Percentiles rank a stretch among this genome's conserved stretches.
phyloP scores from a whole-genome alignment of 2,888 invertebrate species.

The Diadegma fenestrale region DNA sequence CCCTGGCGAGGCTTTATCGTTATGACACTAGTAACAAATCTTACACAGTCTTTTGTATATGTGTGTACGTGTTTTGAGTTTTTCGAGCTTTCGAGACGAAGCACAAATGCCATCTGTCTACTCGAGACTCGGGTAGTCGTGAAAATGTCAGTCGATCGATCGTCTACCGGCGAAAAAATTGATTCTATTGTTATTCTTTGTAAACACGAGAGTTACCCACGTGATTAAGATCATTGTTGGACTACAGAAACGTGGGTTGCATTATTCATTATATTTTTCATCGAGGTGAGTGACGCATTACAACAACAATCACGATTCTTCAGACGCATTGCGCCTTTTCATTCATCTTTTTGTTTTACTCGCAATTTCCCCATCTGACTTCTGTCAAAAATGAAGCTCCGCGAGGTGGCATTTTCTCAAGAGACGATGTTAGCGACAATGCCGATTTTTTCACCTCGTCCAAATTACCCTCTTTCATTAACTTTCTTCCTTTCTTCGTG shows the following conservation, averaged over 20 bases:
- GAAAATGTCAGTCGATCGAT: slow-evolving; percentile 66
- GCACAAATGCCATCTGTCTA: slow-evolving; percentile 61
- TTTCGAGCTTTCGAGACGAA: slow-evolving; percentile 31
- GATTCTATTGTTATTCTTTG: slow-evolving; percentile 31
- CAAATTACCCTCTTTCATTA: not conserved
- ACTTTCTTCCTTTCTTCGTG: not conserved
- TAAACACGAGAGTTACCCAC: slow-evolving; percentile 4
- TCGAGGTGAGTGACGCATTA: slow-evolving; percentile 23
- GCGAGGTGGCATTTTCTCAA: not conserved
- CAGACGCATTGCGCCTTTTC: slow-evolving; percentile 16
- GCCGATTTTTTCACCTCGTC: not conserved
- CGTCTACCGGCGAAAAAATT: slow-evolving; percentile 56
- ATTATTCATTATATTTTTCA: slow-evolving; percentile 23
- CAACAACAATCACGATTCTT: slow-evolving; percentile 29
- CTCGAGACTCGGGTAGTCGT: slow-evolving; percentile 50
- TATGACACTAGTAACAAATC: slow-evolving; percentile 21
- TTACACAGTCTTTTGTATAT: not conserved
- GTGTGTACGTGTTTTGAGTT: slow-evolving; percentile 20
- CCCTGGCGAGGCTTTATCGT: not conserved
- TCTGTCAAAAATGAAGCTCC: slow-evolving; percentile 21
- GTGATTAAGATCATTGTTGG: slow-evolving; percentile 10
- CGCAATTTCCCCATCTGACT: slow-evolving; percentile 25
- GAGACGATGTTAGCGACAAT: not conserved
- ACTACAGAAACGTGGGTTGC: not conserved
- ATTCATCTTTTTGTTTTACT: slow-evolving; percentile 8